Evolutionary conservation across 2,888 invertebrate species (phyloP).

Genomic region (Trachelus tabidus): DNA sequence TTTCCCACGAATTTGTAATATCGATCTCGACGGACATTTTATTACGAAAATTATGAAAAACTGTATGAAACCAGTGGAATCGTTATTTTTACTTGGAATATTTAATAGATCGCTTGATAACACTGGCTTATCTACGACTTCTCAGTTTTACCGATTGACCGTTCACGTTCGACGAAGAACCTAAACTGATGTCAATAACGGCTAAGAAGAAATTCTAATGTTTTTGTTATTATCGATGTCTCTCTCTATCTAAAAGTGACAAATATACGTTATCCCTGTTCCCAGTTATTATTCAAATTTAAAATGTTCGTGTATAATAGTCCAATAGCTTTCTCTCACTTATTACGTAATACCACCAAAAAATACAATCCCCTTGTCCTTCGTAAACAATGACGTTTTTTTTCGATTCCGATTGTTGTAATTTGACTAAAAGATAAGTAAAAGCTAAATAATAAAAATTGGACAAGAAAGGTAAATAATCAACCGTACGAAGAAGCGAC

Average conservation of each 20-base stretch:
- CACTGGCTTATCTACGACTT: not conserved
- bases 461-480: not conserved
- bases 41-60: not conserved
- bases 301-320: not conserved
- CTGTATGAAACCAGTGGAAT: not conserved
- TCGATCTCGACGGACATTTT: not conserved
- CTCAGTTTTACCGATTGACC: not conserved
- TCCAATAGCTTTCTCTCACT: not conserved
- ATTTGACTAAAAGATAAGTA: not conserved
- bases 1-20: not conserved
- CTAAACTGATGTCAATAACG: not conserved
- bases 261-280: not conserved
- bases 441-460: not conserved
- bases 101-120: not conserved
- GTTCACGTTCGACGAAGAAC: not conserved
- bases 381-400: not conserved
- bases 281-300: not conserved
- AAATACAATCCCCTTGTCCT: not conserved
- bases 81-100: not conserved
- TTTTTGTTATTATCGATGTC: not conserved
- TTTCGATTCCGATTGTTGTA: not conserved
- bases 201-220: not conserved
- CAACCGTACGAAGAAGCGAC: not conserved
- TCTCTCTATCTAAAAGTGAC: not conserved
- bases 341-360: not conserved